phyloP scores from a whole-genome alignment of 2,113 vertebrate genomes.

The Arvicanthis niloticus region DNA sequence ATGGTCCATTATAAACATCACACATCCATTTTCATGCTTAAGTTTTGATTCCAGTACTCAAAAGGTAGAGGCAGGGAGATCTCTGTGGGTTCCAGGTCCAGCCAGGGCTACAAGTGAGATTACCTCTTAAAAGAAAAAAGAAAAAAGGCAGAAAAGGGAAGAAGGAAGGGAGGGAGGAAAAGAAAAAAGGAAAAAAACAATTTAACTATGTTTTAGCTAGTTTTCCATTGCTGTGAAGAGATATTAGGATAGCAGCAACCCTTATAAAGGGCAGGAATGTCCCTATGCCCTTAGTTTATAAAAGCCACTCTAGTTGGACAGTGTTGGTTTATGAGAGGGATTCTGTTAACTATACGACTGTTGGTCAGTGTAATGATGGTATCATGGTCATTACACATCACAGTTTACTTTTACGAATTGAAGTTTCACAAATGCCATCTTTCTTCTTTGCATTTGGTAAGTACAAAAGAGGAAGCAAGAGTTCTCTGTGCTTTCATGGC shows the following conservation, averaged over 20 bases:
- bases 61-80: background rate
- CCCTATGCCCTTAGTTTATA: background rate
- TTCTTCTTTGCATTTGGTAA: background rate
- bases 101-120: background rate
- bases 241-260: background rate
- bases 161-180: no score
- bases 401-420: background rate
- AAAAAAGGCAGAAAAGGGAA: no score
- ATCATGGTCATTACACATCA: background rate
- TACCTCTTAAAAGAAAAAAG: background rate
- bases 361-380: background rate
- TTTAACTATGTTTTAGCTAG: background rate
- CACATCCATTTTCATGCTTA: background rate
- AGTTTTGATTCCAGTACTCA: background rate
- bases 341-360: background rate
- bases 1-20: background rate
- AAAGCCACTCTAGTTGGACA: background rate
- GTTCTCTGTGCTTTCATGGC: background rate
- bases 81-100: background rate
- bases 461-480: background rate
- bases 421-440: background rate
- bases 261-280: background rate
- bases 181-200: background rate
- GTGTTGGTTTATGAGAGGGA: background rate
- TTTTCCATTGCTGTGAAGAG: background rate